phyloP scores from a whole-genome alignment of 1,140 invertebrate species.

The Euglossa dilemma region DNA sequence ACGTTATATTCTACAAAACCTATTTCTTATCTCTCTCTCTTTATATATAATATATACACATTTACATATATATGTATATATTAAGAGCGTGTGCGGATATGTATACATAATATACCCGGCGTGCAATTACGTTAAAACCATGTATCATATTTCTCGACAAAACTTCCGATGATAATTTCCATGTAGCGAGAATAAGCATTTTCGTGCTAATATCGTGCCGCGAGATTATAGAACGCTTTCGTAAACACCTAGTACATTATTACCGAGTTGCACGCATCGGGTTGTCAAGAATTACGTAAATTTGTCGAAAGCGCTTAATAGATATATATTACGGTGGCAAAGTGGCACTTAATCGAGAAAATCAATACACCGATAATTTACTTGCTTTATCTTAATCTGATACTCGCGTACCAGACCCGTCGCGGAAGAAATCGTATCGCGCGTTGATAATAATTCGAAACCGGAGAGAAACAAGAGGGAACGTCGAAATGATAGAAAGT shows the following conservation, averaged over 20 bases:
- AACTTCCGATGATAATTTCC: constrained; percentile 41
- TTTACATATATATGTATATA: background rate
- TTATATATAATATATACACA: too few relatives aligned
- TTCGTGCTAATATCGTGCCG: constrained; percentile 11
- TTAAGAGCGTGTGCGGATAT: too few relatives aligned
- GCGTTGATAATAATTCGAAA: too few relatives aligned
- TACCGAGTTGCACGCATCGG: constrained; percentile 11
- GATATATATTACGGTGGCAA: background rate
- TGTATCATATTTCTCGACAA: constrained; percentile 36
- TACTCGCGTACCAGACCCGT: too few relatives aligned
- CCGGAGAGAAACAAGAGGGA: too few relatives aligned
- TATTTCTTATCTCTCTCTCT: constrained; percentile 23
- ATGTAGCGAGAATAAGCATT: constrained; percentile 40
- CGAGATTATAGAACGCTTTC: constrained; percentile 17
- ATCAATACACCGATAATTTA: background rate
- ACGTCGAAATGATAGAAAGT: background rate
- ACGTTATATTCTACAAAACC: constrained; percentile 22
- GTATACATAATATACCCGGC: background rate
- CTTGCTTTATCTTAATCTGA: background rate
- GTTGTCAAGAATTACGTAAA: constrained; percentile 19
- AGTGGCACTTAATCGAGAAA: background rate
- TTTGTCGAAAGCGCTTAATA: constrained; percentile 31
- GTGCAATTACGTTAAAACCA: constrained; percentile 29
- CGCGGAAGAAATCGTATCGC: too few relatives aligned
- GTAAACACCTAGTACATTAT: constrained; percentile 29